Conservation (phyloP, 30 jellyfish, hydroid and myxozoan genomes). For the Aurelia aurita region DNA sequence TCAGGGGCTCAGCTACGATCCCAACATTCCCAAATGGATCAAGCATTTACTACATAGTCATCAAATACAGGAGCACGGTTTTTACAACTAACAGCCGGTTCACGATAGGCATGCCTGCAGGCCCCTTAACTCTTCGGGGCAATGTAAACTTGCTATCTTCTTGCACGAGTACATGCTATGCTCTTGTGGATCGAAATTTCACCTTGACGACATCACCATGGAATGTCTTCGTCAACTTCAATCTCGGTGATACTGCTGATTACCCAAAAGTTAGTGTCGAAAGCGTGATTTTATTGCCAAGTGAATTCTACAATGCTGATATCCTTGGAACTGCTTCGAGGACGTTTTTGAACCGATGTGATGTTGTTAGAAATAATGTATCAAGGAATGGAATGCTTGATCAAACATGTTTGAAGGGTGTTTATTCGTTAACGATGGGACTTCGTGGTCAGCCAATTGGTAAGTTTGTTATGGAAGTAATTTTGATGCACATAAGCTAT, state of each 20-base stretch:
- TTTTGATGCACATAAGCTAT: too few relatives aligned
- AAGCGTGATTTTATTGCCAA: slow-evolving; percentile 62
- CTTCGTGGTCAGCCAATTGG: slow-evolving; percentile 70
- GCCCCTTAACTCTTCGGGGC: not conserved
- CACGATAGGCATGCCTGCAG: not conserved
- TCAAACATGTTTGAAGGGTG: slow-evolving; percentile 62
- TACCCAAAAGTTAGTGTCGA: slow-evolving; percentile 16
- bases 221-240: slow-evolving; percentile 47
- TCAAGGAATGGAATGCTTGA: slow-evolving; percentile 31
- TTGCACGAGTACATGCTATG: slow-evolving; percentile 61
- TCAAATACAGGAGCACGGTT: slow-evolving; percentile 51
- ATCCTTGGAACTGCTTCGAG: slow-evolving; percentile 54
- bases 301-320: slow-evolving; percentile 65
- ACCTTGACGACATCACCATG: slow-evolving; percentile 46
- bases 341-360: slow-evolving; percentile 52
- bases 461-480: slow-evolving; percentile 1
- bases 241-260: slow-evolving; percentile 5
- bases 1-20: slow-evolving; percentile 44
- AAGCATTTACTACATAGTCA: slow-evolving; percentile 47
- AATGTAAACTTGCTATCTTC: slow-evolving; percentile 9
- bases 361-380: slow-evolving; percentile 51
- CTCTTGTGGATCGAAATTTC: slow-evolving; percentile 16
- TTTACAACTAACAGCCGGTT: slow-evolving; percentile 15
- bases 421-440: slow-evolving; percentile 78
- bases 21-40: slow-evolving; percentile 59